These are phyloP conservation scores for Drosophila guanche DNA, from an alignment of 1,140 invertebrate species.

Conservation along the genomic window DNA sequence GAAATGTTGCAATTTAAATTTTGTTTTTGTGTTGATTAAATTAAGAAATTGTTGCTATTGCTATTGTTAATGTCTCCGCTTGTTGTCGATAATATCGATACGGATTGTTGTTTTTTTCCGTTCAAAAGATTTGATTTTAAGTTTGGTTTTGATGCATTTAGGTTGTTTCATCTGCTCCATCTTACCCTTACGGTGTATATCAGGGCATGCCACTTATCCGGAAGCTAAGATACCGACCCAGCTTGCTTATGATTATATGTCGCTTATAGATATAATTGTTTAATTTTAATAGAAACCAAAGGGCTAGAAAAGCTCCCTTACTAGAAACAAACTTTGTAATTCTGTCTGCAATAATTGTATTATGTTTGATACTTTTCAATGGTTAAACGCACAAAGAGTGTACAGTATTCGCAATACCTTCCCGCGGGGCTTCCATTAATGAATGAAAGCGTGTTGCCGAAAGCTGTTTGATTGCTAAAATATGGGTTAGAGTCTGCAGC, in stretches of 20 bases:
- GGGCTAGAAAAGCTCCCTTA: no score
- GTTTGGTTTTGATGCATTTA: constrained; percentile 49
- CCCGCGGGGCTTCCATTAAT: constrained; percentile 36
- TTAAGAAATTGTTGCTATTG: constrained; percentile 49
- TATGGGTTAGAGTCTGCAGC: constrained; percentile 40
- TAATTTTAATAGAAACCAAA: no score
- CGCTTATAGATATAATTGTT: no score
- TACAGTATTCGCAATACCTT: neutral
- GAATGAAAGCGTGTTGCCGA: constrained; percentile 45
- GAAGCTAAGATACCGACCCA: no score
- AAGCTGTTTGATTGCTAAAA: constrained; percentile 41
- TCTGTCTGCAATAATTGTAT: no score
- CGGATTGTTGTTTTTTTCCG: constrained; percentile 17
- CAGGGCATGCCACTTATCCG: neutral
- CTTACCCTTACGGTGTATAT: constrained; percentile 8
- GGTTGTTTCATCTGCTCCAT: constrained; percentile 44
- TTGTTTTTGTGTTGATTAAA: constrained; percentile 60
- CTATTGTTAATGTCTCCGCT: constrained; percentile 28
- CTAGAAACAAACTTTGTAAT: no score
- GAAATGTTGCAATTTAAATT: constrained; percentile 63
- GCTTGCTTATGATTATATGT: no score
- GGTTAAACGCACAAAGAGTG: constrained; percentile 1
- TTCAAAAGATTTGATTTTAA: constrained; percentile 36
- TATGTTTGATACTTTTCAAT: neutral
- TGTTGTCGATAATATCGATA: constrained; percentile 22